Evolutionary conservation across 1,140 invertebrate species (phyloP), one percentile per base, ranked within the genome.

Genomic region (Drosophila kurseongensis): DNA sequence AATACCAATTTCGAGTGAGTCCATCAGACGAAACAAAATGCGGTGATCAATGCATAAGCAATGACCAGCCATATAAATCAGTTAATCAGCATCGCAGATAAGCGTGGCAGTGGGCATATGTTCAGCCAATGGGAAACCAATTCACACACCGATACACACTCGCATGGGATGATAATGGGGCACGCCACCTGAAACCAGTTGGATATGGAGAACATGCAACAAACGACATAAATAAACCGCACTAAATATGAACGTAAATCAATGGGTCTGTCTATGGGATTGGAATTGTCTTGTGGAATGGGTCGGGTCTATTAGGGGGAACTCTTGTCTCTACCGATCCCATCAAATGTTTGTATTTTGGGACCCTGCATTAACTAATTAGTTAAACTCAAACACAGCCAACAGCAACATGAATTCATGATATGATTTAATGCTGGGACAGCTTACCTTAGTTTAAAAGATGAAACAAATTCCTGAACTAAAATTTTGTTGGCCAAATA

Each of bases 11-110:
- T 35, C 48, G 9, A 50, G 6, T 8, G 48, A 52, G 67, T 72
- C 41, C 66, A 59, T 60, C 55, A 60, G 35, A 27, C 14, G 9
- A 68, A 52, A 61, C 29, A 32, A 75, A 71, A 51, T 38, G 35
- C 48, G 72, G 84, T 80, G 76, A 88, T 89, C 83, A 88, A 88
- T 89, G 83, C 83, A 89, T 89, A 89, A 77, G 73, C 86, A 89
- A 88, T 88, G 83, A 65, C 83, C 58, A 42, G 75, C 63, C 83
- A 76, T 89, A 80, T 83, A 83, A 83, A 88, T 88, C 83, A 88
- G 83, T 84, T 89, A 88, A 88, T 88, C 84, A 78, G 80, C 84
- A 89, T 88, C 80, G 59, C 57, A 76, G 83, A 88, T 88, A 84
- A 89, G 71, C 57, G 45, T 66, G 62, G 63, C 45, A 16, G 51